phyloP scores from a whole-genome alignment of 2,113 vertebrate species.

The Strigops habroptila region DNA sequence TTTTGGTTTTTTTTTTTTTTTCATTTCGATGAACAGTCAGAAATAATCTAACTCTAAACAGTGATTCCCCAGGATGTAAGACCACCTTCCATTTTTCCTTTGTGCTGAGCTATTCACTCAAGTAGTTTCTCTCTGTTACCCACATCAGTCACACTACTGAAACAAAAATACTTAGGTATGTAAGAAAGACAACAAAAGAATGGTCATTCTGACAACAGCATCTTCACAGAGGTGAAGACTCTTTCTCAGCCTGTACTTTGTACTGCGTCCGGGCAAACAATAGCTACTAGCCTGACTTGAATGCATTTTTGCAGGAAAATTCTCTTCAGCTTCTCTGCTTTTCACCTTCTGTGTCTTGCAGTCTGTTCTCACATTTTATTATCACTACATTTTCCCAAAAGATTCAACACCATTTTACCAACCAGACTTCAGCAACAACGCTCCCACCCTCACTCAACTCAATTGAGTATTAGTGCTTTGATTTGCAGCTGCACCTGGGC shows the following conservation, averaged over 20 bases:
- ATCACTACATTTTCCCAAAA: not conserved
- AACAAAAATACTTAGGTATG: not conserved
- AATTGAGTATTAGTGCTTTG: not conserved
- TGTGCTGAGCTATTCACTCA: not conserved
- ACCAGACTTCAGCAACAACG: not conserved
- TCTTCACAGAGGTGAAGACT: not conserved
- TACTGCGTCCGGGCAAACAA: not conserved
- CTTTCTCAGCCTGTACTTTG: not conserved
- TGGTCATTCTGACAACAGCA: fast-evolving
- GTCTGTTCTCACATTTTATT: not conserved
- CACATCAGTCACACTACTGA: not conserved
- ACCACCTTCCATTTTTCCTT: not conserved
- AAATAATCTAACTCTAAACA: not conserved
- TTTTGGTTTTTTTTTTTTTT: not conserved
- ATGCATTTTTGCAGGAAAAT: not conserved
- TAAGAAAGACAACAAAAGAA: not conserved
- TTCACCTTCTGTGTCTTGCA: not conserved
- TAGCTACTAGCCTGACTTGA: not conserved
- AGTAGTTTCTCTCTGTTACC: not conserved
- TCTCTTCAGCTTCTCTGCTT: not conserved
- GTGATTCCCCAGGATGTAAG: not conserved
- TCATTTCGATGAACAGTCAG: not conserved
- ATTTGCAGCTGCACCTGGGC: not conserved
- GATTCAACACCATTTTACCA: not conserved
- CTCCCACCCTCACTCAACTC: not conserved